Evolutionary conservation across 2,797 vertebrate species (phyloP).

Genomic region (Xerus rutilus): DNA sequence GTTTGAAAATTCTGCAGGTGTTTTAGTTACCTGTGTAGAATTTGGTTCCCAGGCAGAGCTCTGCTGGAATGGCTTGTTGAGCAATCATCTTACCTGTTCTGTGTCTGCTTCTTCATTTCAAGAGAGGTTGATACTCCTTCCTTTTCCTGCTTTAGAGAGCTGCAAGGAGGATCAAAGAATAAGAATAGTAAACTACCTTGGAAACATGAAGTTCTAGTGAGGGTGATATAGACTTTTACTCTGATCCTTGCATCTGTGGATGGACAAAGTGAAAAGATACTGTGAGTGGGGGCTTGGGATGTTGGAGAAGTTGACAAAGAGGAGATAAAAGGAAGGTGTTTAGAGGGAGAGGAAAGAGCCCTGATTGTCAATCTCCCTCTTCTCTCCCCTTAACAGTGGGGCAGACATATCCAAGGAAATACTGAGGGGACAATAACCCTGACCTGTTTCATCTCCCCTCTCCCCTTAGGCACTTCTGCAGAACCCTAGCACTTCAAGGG

Average conservation of each 20-base stretch:
- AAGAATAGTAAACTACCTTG: background rate
- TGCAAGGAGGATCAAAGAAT: background rate
- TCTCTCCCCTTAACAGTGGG: background rate
- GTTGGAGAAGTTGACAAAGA: background rate
- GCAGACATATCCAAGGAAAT: background rate
- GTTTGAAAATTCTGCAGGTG: background rate
- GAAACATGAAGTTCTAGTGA: background rate
- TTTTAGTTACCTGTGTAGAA: background rate
- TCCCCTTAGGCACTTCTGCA: background rate
- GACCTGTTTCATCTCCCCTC: background rate
- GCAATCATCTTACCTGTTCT: background rate
- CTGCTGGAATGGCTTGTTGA: background rate
- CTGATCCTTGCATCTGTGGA: background rate
- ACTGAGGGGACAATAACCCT: background rate
- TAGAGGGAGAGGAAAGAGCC: background rate
- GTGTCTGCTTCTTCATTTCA: background rate
- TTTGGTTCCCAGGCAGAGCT: background rate
- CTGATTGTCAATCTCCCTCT: background rate
- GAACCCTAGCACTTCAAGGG: background rate
- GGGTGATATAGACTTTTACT: background rate
- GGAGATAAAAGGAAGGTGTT: background rate
- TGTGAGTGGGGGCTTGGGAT: background rate
- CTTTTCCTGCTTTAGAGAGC: background rate
- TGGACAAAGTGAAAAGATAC: background rate
- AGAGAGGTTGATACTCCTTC: background rate